Evolutionary conservation across 2,888 invertebrate genomes (phyloP).

Genomic region (Dinocampus coccinellae): DNA sequence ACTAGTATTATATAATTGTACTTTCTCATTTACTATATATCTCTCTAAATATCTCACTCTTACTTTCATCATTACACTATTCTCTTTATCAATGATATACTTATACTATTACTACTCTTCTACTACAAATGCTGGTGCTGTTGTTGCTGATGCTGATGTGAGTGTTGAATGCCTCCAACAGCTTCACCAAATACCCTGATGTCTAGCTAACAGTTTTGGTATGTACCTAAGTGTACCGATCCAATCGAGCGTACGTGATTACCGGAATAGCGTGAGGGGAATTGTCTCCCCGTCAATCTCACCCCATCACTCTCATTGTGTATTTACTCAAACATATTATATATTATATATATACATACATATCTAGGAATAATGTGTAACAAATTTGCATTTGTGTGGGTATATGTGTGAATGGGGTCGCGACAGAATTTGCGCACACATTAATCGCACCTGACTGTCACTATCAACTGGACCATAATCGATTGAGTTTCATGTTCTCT

Average conservation of each 20-base stretch:
- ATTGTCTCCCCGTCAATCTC: not conserved
- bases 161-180: constrained; percentile 23
- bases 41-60: not conserved
- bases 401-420: not conserved
- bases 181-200: constrained; percentile 20
- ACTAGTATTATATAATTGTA: not conserved
- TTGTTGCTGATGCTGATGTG: constrained; percentile 22
- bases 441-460: constrained; percentile 9
- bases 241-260: constrained; percentile 34
- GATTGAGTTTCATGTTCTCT: not conserved
- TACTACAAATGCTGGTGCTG: not conserved
- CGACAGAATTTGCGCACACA: not conserved
- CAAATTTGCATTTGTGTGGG: not conserved
- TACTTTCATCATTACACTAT: not conserved
- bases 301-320: not conserved
- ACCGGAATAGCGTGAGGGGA: constrained; percentile 5
- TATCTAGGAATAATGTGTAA: not conserved
- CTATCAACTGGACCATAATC: constrained; percentile 1
- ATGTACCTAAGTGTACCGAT: constrained; percentile 32
- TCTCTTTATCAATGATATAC: not conserved
- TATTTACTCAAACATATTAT: constrained; percentile 20
- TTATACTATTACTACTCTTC: too few species aligned
- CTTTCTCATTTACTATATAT: not conserved
- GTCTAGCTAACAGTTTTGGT: constrained; percentile 31
- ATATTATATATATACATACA: not conserved